phyloP scores from a whole-genome alignment of 37 sponge, comb jelly and placozoan genomes.

The Dysidea cf. avara region DNA sequence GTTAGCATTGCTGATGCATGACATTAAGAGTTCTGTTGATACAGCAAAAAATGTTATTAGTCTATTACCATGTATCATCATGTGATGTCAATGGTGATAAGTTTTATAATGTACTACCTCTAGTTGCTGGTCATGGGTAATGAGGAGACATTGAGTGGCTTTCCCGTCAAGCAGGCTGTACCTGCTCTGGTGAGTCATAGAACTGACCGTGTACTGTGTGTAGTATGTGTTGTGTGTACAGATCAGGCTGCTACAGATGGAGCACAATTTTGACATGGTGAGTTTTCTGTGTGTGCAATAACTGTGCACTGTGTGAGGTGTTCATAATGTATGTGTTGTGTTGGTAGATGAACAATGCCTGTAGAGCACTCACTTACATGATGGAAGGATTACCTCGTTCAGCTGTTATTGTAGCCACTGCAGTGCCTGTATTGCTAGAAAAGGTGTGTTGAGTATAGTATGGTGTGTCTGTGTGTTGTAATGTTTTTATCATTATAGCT shows the following conservation, averaged over 20 bases:
- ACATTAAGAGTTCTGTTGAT: too few relatives aligned
- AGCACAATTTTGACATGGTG: slow-evolving; percentile 95
- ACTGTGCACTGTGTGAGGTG: background rate
- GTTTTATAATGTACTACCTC: too few relatives aligned
- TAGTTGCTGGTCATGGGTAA: slow-evolving; percentile 95
- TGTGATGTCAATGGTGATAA: too few relatives aligned
- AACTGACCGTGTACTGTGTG: too few relatives aligned
- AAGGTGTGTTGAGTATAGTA: slow-evolving; percentile 63
- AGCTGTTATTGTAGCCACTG: slow-evolving; percentile 61
- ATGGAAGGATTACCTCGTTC: slow-evolving; percentile 94
- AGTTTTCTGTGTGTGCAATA: slow-evolving; percentile 2
- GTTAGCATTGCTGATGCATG: too few relatives aligned
- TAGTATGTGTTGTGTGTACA: background rate
- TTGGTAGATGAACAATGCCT: slow-evolving; percentile 86
- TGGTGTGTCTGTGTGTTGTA: slow-evolving; percentile 11
- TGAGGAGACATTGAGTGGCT: slow-evolving; percentile 93
- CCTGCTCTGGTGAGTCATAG: slow-evolving; percentile 75
- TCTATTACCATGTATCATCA: too few relatives aligned
- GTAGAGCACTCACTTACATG: slow-evolving; percentile 94
- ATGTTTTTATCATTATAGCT: slow-evolving; percentile 38
- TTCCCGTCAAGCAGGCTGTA: slow-evolving; percentile 89
- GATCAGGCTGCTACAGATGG: slow-evolving; percentile 72
- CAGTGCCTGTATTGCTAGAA: slow-evolving; percentile 76
- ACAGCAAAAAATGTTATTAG: too few relatives aligned
- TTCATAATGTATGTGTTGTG: background rate